phyloP scores from a whole-genome alignment of 2,888 invertebrate genomes.

The Bellardia pandia region DNA sequence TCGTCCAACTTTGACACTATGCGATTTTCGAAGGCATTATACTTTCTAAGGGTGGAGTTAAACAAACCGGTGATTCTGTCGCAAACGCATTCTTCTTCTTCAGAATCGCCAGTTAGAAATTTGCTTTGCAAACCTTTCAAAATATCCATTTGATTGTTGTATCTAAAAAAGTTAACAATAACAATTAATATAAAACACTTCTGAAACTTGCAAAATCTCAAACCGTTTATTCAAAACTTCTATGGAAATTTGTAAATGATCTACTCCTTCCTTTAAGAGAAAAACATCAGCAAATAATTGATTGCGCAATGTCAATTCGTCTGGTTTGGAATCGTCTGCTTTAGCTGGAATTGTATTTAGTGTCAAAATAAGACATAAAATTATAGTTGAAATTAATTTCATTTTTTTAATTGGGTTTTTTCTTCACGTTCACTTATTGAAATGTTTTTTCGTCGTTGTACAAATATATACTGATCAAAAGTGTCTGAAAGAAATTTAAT shows the following conservation, averaged over 20 bases:
- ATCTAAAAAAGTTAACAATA: constrained; percentile 16
- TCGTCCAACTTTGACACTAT: constrained; percentile 54
- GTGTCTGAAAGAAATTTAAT: not conserved
- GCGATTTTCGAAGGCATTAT: constrained; percentile 45
- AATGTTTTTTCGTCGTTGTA: not conserved
- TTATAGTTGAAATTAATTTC: not conserved
- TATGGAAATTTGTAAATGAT: constrained; percentile 29
- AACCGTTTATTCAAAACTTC: constrained; percentile 61
- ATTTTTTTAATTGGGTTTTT: not conserved
- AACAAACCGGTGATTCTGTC: constrained; percentile 25
- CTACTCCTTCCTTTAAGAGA: constrained; percentile 50
- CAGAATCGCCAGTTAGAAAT: not conserved
- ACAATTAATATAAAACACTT: not conserved
- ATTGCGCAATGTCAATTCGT: constrained; percentile 48
- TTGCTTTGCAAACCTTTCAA: constrained; percentile 27
- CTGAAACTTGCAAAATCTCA: not conserved
- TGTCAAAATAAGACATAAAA: constrained; percentile 7
- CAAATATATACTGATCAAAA: constrained; percentile 26
- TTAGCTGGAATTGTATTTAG: not conserved
- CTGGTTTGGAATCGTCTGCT: not conserved
- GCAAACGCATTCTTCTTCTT: constrained; percentile 11
- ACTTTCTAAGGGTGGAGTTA: constrained; percentile 51
- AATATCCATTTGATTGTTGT: constrained; percentile 44
- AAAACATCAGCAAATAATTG: constrained; percentile 58
- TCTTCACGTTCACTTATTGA: not conserved